These are phyloP conservation scores for Horisme vitalbata DNA, from an alignment of 2,888 invertebrate species.

Conservation along the genomic window DNA sequence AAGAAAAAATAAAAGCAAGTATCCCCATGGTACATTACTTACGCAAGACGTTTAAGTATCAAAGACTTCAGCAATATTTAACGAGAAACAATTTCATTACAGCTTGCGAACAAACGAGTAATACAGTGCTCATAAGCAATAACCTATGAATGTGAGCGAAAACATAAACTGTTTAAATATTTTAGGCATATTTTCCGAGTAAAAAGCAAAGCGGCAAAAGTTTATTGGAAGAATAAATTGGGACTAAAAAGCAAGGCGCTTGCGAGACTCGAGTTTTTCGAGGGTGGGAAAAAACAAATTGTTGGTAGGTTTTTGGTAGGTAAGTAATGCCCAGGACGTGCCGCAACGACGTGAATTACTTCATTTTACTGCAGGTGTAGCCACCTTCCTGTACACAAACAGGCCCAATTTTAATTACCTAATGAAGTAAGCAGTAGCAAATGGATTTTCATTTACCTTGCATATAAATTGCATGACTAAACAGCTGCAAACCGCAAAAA, in stretches of 20 bases:
- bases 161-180: slow-evolving; percentile 74
- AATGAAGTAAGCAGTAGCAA: slow-evolving; percentile 48
- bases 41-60: slow-evolving; percentile 2
- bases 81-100: slow-evolving; percentile 33
- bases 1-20: slow-evolving; percentile 18
- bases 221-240: slow-evolving; percentile 77
- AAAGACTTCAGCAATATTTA: slow-evolving; percentile 29
- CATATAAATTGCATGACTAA: slow-evolving; percentile 36
- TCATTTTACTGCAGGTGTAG: slow-evolving; percentile 63
- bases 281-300: slow-evolving; percentile 73
- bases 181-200: slow-evolving; percentile 65
- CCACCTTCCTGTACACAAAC: slow-evolving; percentile 14
- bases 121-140: slow-evolving; percentile 48
- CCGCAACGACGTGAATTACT: slow-evolving; percentile 67
- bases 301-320: slow-evolving; percentile 74
- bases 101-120: slow-evolving; percentile 30
- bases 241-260: slow-evolving; percentile 72
- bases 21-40: not conserved
- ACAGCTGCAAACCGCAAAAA: slow-evolving; percentile 21
- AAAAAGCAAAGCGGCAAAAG: slow-evolving; percentile 68
- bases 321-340: slow-evolving; percentile 73
- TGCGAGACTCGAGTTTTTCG: slow-evolving; percentile 58
- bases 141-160: slow-evolving; percentile 56
- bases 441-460: slow-evolving; percentile 38
- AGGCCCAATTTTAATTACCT: slow-evolving; percentile 50